These are phyloP conservation scores for Melanogrammus aeglefinus DNA, from an alignment of 2,797 vertebrate genomes.

Conservation along the genomic window DNA sequence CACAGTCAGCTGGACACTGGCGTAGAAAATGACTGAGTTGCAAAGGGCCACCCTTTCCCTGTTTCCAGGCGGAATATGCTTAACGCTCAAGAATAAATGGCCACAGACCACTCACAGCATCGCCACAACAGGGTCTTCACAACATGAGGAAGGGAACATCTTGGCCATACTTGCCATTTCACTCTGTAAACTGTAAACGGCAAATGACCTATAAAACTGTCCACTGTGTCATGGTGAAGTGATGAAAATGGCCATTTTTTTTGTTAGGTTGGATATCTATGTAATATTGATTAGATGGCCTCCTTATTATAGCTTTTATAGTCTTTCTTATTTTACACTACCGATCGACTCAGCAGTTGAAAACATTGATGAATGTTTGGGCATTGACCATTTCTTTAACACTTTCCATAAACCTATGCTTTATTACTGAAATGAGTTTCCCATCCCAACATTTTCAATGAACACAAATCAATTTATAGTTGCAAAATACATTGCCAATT, in stretches of 20 bases:
- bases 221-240: neutral
- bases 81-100: conserved; percentile 38
- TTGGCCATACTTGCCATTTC: conserved; percentile 12
- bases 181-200: neutral
- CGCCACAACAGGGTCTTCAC: conserved; percentile 1
- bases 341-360: neutral
- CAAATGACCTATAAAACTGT: neutral
- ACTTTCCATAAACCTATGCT: conserved; percentile 2
- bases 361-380: neutral
- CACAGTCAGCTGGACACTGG: conserved; percentile 13
- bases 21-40: conserved; percentile 27
- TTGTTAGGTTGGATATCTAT: neutral
- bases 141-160: conserved; percentile 9
- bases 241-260: neutral
- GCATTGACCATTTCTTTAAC: neutral
- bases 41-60: conserved; percentile 24
- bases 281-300: neutral
- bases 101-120: conserved; percentile 13
- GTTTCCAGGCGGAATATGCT: conserved; percentile 35
- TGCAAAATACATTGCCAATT: neutral
- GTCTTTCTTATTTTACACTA: neutral
- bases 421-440: neutral
- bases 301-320: neutral
- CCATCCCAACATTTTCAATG: conserved; percentile 11
- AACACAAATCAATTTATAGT: conserved; percentile 5